Conservation (phyloP, 2,888 invertebrate species). For the Aspidapion aeneum region DNA sequence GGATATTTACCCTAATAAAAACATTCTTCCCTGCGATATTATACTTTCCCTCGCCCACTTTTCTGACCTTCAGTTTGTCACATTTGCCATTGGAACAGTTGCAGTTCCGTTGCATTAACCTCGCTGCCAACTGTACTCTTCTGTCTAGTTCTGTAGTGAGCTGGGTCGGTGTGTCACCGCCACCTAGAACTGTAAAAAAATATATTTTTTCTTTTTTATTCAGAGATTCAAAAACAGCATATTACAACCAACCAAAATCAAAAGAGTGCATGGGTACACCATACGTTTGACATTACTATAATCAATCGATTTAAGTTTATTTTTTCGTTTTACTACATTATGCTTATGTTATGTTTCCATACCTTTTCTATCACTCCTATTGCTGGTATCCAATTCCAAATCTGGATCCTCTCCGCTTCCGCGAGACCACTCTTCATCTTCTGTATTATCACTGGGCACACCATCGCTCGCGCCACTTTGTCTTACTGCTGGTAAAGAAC, state of each 20-base stretch:
- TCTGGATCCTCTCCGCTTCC: slow-evolving; percentile 67
- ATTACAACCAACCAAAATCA: too few relatives aligned
- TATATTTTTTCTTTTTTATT: too few relatives aligned
- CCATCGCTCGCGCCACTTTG: slow-evolving; percentile 54
- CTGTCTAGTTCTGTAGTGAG: slow-evolving; percentile 67
- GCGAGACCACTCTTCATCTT: slow-evolving; percentile 71
- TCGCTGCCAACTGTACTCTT: slow-evolving; percentile 66
- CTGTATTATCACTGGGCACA: slow-evolving; percentile 60
- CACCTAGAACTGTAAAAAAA: slow-evolving; percentile 15
- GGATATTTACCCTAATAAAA: slow-evolving; percentile 78
- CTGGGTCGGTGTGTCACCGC: slow-evolving; percentile 33
- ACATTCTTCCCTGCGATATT: slow-evolving; percentile 84
- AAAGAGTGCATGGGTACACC: too few relatives aligned
- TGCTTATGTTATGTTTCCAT: too few relatives aligned
- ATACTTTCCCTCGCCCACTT: slow-evolving; percentile 83
- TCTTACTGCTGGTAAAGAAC: slow-evolving; percentile 34
- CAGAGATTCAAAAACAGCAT: too few relatives aligned
- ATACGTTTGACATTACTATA: too few relatives aligned
- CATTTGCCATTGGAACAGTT: slow-evolving; percentile 68
- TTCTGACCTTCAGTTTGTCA: slow-evolving; percentile 70
- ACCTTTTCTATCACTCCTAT: background rate
- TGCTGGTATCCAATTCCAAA: slow-evolving; percentile 50
- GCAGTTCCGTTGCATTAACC: slow-evolving; percentile 71
- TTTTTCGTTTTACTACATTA: too few relatives aligned
- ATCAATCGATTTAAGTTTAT: too few relatives aligned